Percentiles rank a stretch among this genome's conserved stretches.
Evolutionary conservation across 2,113 vertebrate genomes (phyloP).

Genomic region (Actinemys pallida): DNA sequence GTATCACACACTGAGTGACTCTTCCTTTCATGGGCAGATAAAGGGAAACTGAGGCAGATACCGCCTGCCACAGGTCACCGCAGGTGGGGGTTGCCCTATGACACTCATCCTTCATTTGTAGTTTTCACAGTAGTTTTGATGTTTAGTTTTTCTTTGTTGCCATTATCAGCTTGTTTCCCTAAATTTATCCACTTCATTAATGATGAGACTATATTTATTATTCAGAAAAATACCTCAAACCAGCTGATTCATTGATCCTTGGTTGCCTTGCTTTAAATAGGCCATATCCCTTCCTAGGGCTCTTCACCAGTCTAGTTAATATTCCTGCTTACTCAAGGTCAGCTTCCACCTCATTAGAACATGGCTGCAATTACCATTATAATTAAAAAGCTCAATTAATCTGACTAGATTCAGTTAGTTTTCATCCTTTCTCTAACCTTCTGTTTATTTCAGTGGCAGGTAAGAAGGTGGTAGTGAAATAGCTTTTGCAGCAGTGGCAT

Average conservation of each 20-base stretch:
- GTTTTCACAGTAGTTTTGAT: background rate
- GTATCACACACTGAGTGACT: background rate
- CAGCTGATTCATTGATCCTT: background rate
- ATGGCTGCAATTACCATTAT: constrained; percentile 51
- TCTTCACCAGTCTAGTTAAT: constrained; percentile 24
- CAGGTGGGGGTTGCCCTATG: background rate
- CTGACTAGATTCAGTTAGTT: background rate
- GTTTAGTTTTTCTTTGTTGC: background rate
- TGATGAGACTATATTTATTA: background rate
- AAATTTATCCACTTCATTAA: background rate
- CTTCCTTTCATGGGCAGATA: background rate
- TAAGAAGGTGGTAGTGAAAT: constrained; percentile 39
- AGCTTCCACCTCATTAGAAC: constrained; percentile 40
- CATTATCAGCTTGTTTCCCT: background rate
- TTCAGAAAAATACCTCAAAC: background rate
- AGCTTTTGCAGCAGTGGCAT: constrained; percentile 41
- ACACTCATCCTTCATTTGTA: background rate
- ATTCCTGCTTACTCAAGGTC: constrained; percentile 49
- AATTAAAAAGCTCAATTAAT: constrained; percentile 57
- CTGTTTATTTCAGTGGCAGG: constrained; percentile 55
- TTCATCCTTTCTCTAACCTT: constrained; percentile 42
- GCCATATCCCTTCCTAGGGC: background rate
- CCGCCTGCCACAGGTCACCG: background rate
- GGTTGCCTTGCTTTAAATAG: constrained; percentile 19
- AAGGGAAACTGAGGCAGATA: background rate